phyloP scores from a whole-genome alignment of 2,797 vertebrate genomes.

The Florisuga fusca region DNA sequence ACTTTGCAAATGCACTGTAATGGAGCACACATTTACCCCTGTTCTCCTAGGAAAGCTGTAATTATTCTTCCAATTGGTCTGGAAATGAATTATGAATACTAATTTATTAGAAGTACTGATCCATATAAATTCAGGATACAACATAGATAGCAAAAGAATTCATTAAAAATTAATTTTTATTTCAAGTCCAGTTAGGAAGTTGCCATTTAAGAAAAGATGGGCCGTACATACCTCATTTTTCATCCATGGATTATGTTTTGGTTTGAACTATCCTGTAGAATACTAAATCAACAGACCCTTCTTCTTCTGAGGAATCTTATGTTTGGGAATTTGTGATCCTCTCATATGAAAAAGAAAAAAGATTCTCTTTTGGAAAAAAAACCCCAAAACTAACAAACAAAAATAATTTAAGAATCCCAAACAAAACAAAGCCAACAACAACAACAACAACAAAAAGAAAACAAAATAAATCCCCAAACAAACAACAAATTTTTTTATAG shows the following conservation, averaged over 20 bases:
- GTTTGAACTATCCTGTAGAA: neutral
- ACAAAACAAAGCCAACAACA: too few species aligned
- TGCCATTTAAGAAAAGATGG: neutral
- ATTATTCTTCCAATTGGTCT: neutral
- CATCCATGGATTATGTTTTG: neutral
- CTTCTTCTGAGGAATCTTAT: neutral
- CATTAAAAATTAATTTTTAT: neutral
- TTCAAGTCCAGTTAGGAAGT: neutral
- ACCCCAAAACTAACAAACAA: too few species aligned
- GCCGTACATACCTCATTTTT: neutral
- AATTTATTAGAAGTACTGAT: neutral
- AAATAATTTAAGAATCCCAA: too few species aligned
- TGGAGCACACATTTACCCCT: neutral
- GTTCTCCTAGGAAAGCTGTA: neutral
- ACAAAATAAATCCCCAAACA: too few species aligned
- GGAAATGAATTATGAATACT: neutral
- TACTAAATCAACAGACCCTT: neutral
- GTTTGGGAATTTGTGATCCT: neutral
- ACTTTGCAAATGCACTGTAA: neutral
- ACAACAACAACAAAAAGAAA: too few species aligned
- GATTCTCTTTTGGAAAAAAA: neutral
- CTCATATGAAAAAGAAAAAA: neutral
- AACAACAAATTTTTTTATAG: neutral
- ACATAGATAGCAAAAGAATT: neutral
- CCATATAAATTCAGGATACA: neutral